phyloP scores from a whole-genome alignment of 1,140 invertebrate genomes.

The Drosophila hydei region DNA sequence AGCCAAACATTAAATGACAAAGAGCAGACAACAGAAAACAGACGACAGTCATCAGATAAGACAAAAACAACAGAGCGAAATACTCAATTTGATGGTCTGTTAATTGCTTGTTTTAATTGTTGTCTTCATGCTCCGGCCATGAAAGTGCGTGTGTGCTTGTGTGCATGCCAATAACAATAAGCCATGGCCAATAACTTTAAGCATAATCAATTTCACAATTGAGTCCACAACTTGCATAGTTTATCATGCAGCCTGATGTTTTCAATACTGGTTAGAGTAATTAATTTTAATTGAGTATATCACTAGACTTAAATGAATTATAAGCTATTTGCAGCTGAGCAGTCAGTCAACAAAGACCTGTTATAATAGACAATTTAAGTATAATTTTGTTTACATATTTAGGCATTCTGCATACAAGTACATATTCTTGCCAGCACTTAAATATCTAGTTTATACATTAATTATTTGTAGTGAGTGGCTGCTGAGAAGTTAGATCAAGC shows the following conservation, averaged over 20 bases:
- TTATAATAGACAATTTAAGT: slow-evolving; percentile 4
- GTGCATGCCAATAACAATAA: slow-evolving; percentile 18
- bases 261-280: slow-evolving; percentile 12
- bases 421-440: no score
- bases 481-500: no score
- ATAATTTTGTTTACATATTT: slow-evolving; percentile 6
- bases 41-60: slow-evolving; percentile 23
- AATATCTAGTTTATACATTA: no score
- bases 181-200: slow-evolving; percentile 26
- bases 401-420: no score
- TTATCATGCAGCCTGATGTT: slow-evolving; percentile 16
- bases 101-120: slow-evolving; percentile 78
- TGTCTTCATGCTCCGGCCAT: slow-evolving; percentile 41
- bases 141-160: neutral
- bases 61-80: slow-evolving; percentile 36
- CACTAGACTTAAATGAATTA: slow-evolving; percentile 62
- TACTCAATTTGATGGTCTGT: slow-evolving; percentile 76
- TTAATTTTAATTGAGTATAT: slow-evolving; percentile 58
- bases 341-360: slow-evolving; percentile 3
- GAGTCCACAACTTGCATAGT: slow-evolving; percentile 10
- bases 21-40: slow-evolving; percentile 32
- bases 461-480: no score
- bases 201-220: slow-evolving; percentile 16
- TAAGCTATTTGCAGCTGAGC: slow-evolving; percentile 47
- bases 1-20: slow-evolving; percentile 56